phyloP scores from a whole-genome alignment of 2,888 invertebrate species.

The Pilophorus perplexus region DNA sequence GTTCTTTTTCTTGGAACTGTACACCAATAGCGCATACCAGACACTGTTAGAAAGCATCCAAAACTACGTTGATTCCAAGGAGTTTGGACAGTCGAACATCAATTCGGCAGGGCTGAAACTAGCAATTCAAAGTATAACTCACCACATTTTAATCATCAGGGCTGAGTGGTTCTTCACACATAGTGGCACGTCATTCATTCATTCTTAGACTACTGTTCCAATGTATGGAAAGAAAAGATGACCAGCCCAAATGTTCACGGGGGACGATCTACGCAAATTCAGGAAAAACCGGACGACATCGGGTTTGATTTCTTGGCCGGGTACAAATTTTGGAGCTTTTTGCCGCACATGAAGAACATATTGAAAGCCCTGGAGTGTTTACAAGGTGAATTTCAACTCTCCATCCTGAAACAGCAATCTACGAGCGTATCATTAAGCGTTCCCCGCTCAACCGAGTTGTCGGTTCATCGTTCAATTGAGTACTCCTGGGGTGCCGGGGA shows the following conservation, averaged over 20 bases:
- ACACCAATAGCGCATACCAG: background rate
- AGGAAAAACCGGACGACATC: background rate
- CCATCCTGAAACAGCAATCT: too few species aligned
- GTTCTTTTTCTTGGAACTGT: background rate
- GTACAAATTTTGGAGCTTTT: conserved; percentile 5
- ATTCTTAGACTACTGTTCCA: conserved; percentile 3
- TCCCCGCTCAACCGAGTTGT: too few species aligned
- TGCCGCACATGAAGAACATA: background rate
- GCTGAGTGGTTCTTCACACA: too few species aligned
- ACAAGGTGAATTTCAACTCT: background rate
- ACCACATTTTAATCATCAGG: too few species aligned
- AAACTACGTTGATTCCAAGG: too few species aligned
- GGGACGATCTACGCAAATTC: too few species aligned
- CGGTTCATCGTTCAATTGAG: too few species aligned
- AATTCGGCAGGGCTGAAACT: too few species aligned
- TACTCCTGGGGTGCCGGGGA: too few species aligned
- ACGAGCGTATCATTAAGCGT: too few species aligned
- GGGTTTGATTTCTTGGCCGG: conserved; percentile 2
- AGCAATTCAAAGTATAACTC: too few species aligned
- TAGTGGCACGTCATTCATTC: background rate
- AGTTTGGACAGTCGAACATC: too few species aligned
- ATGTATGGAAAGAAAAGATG: background rate
- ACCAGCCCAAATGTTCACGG: background rate
- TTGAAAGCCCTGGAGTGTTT: background rate
- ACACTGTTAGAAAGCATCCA: background rate